Evolutionary conservation across 2,797 vertebrate species (phyloP), one percentile per base, ranked within the genome.

Genomic region (Sebastes variabilis): DNA sequence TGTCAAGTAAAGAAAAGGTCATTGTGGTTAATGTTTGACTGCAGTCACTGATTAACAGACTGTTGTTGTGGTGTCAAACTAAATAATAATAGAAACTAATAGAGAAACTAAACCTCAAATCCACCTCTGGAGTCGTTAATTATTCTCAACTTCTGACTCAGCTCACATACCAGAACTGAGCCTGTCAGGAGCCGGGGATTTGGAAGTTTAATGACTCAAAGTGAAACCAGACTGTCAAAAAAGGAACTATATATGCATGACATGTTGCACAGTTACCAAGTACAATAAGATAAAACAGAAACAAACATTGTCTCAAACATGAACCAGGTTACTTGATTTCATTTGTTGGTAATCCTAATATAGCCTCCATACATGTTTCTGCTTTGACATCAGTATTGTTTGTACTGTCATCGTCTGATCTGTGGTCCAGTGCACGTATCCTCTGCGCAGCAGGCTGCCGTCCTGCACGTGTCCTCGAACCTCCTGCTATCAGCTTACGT

Each of bases 381-480:
- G 12, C 8, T n/a, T 66, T 67, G 12, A 29, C 32, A 5, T 75
- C 9, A 46, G 20, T 2, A 8, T 9, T 20, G 30, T 55, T 12
- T 14, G 20, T 18, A 3, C 8, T 6, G 27, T 10, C 11, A 7
- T 22, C 6, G 13, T 42, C 20, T 34, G 24, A 24, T 18, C 1
- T 14, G 68, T 38, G 61, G 5, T 2, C 6, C 30, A 6, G 24
- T 38, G 72, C 82, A 88, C 83, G 84, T 85, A 68, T 25, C 49
- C 18, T 30, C 64, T 29, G 36, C 16, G 18, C 67, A 24, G 64
- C 77, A 65, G 42, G n/a, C 87, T 86, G 77, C 80, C 13, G 69
- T 1, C 46, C 73, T 72, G 88, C 92, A 92, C 89, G 91, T 93
- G 82, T 70, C 75, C 86, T 62, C 7, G 0, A 66, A 38, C 46